Conservation (phyloP, 2,113 vertebrate genomes). For the Oostethus manadensis region DNA sequence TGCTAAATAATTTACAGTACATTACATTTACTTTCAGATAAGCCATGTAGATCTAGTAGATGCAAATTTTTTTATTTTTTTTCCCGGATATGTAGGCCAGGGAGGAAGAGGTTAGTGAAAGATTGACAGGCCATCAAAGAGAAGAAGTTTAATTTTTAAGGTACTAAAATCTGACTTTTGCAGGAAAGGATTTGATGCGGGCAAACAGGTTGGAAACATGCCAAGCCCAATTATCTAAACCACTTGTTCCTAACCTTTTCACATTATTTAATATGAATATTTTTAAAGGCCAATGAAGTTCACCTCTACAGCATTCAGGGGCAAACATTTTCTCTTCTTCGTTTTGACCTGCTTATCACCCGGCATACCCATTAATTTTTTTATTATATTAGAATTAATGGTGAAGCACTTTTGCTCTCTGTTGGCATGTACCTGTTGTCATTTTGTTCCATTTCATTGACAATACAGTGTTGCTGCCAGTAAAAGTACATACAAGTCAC, state of each 20-base stretch:
- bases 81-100: too few relatives aligned
- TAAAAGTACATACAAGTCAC: too few relatives aligned
- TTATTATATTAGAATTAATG: not conserved
- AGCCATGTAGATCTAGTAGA: too few relatives aligned
- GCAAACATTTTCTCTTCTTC: not conserved
- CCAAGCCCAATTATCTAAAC: not conserved
- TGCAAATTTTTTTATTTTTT: too few relatives aligned
- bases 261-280: not conserved
- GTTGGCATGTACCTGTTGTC: too few relatives aligned
- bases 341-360: constrained; percentile 1
- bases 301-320: not conserved
- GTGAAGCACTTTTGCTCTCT: too few relatives aligned
- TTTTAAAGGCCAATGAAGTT: constrained; percentile 5
- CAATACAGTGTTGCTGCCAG: too few relatives aligned
- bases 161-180: not conserved
- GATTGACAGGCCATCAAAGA: not conserved
- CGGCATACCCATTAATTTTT: not conserved
- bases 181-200: not conserved
- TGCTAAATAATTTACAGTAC: too few relatives aligned
- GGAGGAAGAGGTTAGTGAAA: not conserved
- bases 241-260: not conserved
- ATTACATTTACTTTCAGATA: too few relatives aligned
- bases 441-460: too few relatives aligned
- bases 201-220: not conserved
- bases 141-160: not conserved